Evolutionary conservation across 2,888 invertebrate species (phyloP), one percentile per base, ranked within the genome.

Genomic region (Thymelicus acteon): DNA sequence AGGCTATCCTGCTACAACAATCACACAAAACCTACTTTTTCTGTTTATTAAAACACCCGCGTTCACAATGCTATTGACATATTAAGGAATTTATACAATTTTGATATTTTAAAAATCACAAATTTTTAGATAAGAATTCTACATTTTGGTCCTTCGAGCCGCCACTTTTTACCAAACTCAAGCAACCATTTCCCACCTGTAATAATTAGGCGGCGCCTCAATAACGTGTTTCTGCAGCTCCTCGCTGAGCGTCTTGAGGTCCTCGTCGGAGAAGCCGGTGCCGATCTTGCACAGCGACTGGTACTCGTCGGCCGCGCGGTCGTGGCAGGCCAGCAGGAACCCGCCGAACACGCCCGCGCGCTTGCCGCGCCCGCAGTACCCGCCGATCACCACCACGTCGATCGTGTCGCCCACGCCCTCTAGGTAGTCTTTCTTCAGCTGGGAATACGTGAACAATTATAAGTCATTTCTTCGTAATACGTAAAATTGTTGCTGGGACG

Each of bases 361-460:
- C 89, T 98, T 98, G 15, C 99, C 99, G 78, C 97, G 97, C 0
- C 99, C 99, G 67, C 95, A 89, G 92, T 98, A 99, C 0, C 97
- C 99, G 64, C 99, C 99, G 74, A 99, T 96, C 0, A 99, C 98
- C 0, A 99, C 98, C 61, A 98, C 95, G 94, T 99, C 99, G 48
- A 99, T 90, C 0, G 99, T 99, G 92, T 99, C 99, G 0, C 99
- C 99, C 8, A 98, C 96, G 49, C 98, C 98, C 40, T 99, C 98
- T 75, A 99, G 92, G 92, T 99, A 99, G 94, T 99, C 99, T 85
- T 99, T 99, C 89, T 99, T 99, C 70, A 99, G 89, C 92, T 94
- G 84, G 19, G 19, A 3, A 31, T 24, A 31, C 31, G 31, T 31
- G 31, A 31, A 31, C 19, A 19, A 19, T 19, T 2, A 19, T 19